These are phyloP conservation scores for Monopis laevigella DNA, from an alignment of 2,888 invertebrate species.

Conservation along the genomic window DNA sequence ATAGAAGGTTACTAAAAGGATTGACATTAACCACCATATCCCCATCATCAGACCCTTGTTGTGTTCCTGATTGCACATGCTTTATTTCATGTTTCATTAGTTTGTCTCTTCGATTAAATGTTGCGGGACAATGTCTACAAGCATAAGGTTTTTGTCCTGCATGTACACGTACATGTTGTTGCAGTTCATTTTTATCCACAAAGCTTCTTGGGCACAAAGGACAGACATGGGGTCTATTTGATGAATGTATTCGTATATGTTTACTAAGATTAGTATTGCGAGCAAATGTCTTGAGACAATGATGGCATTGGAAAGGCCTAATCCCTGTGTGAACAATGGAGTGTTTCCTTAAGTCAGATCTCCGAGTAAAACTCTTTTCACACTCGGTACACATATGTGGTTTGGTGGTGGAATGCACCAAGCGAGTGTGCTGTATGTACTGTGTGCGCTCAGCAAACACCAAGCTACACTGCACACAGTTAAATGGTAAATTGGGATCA, in stretches of 20 bases:
- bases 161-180: slow-evolving; percentile 74
- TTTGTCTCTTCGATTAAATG: slow-evolving; percentile 76
- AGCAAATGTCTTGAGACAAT: slow-evolving; percentile 79
- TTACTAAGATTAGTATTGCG: slow-evolving; percentile 81
- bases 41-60: slow-evolving; percentile 33
- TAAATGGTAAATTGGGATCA: slow-evolving; percentile 69
- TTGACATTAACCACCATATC: slow-evolving; percentile 71
- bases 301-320: slow-evolving; percentile 76
- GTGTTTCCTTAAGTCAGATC: slow-evolving; percentile 77
- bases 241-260: slow-evolving; percentile 77
- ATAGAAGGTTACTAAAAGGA: slow-evolving; percentile 62
- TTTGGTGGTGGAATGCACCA: slow-evolving; percentile 74
- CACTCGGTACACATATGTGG: slow-evolving; percentile 77
- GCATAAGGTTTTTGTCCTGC: slow-evolving; percentile 72
- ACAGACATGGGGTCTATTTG: slow-evolving; percentile 77
- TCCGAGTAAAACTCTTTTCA: slow-evolving; percentile 73
- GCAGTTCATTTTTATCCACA: slow-evolving; percentile 73
- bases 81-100: slow-evolving; percentile 72
- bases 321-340: slow-evolving; percentile 81
- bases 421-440: slow-evolving; percentile 73
- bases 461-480: slow-evolving; percentile 68
- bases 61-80: slow-evolving; percentile 56
- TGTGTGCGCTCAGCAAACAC: slow-evolving; percentile 70
- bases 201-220: slow-evolving; percentile 78
- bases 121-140: slow-evolving; percentile 72